Base-by-base conservation (phyloP, 2,888 invertebrate species). In the Sesia bembeciformis region DNA sequence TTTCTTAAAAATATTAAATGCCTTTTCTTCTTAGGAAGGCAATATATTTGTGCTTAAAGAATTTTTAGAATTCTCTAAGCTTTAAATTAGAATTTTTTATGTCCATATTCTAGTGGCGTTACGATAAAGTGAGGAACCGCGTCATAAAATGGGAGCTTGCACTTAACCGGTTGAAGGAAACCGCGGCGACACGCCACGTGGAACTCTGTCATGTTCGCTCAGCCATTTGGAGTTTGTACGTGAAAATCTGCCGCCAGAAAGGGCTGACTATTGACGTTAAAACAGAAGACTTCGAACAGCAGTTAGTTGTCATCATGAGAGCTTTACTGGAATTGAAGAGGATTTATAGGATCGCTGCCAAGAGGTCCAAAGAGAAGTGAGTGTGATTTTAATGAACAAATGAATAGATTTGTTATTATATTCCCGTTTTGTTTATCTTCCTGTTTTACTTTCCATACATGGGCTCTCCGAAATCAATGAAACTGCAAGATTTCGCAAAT, bases 111-210 rank as follows among this genome's bases (percentile, higher is more conserved):
- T 84, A 93, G 84, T 88, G 89, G 69, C 87, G 92, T 49, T 92
- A 91, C 69, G 92, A 92, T 64, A 87, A 84, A 55, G 91, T 92
- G 1, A 87, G 91, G 43, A 89, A 87, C 58, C 85, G 91, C 42
- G 90, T 92, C 0, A 74, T 92, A 40, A 91, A 91, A 64, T 93
- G 93, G 91, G 93, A 93, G 71, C 70, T 89, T 3, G 89, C 91
- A 0, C 84, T 93, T 0, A 86, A 91, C 55, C 83, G 90, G 23
- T 87, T 93, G 55, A 93, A 93, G 66, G 90, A 91, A 57, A 90
- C 90, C 0, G 89, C 91, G 0, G 90, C 90, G 0, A 73, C 71
- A 6, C 87, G 90, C 4, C 90, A 90, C 65, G 83, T 90, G 56
- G 91, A 92, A 55, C 71, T 92, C n/a, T 87, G 90, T 52, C 88